Percentiles rank a stretch among this genome's conserved stretches.
phyloP scores from a whole-genome alignment of 2,888 invertebrate species.

The Dromius quadrimaculatus region DNA sequence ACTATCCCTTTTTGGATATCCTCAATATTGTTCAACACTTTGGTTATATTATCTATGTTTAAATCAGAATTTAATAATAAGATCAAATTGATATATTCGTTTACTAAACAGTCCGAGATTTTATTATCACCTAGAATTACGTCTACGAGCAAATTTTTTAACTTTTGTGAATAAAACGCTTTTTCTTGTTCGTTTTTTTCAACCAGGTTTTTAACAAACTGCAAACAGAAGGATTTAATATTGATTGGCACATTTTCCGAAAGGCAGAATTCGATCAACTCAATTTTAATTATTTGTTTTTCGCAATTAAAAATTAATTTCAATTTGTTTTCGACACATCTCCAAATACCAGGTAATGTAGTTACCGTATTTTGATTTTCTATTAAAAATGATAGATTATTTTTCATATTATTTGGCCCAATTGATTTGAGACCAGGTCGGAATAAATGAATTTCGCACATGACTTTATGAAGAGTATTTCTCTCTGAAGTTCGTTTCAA shows the following conservation, averaged over 20 bases:
- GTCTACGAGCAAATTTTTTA: neutral
- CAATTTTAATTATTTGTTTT: neutral
- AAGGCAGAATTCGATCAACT: neutral
- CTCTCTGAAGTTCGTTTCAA: neutral
- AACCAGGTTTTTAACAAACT: neutral
- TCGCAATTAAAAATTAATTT: neutral
- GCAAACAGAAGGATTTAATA: neutral
- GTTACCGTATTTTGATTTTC: neutral
- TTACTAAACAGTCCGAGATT: neutral
- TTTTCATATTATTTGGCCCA: neutral
- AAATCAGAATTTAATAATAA: neutral
- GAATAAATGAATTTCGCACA: neutral
- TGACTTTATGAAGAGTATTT: neutral
- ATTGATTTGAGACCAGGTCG: neutral
- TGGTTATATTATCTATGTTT: too few species aligned
- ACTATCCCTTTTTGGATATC: too few species aligned
- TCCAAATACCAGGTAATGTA: neutral
- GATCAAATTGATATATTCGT: conserved; percentile 5
- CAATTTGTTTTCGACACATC: neutral
- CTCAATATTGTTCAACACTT: too few species aligned
- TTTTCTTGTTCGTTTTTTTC: neutral
- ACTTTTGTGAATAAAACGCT: neutral
- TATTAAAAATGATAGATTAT: neutral
- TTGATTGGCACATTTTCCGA: neutral
- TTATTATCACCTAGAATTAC: neutral